A percentile compares a stretch with the other conserved stretches of the same genome.
Conservation (phyloP, 2,797 vertebrate species). For the Acomys russatus region DNA sequence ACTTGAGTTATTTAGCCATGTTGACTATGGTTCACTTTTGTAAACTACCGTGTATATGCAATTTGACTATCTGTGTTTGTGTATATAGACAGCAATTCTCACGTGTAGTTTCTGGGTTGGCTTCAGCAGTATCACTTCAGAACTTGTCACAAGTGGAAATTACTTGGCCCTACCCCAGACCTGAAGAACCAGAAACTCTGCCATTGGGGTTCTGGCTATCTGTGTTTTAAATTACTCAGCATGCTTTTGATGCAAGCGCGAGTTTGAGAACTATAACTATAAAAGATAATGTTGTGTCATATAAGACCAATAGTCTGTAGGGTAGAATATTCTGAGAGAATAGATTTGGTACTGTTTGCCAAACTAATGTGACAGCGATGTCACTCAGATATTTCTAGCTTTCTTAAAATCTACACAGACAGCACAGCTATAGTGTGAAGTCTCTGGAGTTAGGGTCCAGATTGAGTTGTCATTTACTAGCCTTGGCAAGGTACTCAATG, state of each 20-base stretch:
- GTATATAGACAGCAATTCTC: neutral
- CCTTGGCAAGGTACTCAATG: neutral
- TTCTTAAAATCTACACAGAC: neutral
- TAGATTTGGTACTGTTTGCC: neutral
- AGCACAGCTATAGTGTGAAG: accelerated
- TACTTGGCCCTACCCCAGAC: neutral
- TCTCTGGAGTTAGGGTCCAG: neutral
- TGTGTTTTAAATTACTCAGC: neutral
- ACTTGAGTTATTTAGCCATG: neutral
- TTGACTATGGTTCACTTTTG: neutral
- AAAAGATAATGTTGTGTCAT: neutral
- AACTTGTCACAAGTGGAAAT: neutral
- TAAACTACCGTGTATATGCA: neutral
- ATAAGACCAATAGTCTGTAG: neutral
- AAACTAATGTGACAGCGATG: neutral
- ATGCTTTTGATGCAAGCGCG: neutral
- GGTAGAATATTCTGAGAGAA: neutral
- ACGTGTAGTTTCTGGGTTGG: neutral
- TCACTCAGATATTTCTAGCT: neutral
- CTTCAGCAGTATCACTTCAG: neutral
- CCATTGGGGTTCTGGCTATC: neutral
- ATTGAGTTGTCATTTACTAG: neutral
- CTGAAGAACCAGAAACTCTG: neutral
- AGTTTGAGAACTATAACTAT: neutral
- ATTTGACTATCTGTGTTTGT: neutral